These are phyloP conservation scores for Diarsia mendica DNA, from an alignment of 2,888 invertebrate species.

Conservation along the genomic window DNA sequence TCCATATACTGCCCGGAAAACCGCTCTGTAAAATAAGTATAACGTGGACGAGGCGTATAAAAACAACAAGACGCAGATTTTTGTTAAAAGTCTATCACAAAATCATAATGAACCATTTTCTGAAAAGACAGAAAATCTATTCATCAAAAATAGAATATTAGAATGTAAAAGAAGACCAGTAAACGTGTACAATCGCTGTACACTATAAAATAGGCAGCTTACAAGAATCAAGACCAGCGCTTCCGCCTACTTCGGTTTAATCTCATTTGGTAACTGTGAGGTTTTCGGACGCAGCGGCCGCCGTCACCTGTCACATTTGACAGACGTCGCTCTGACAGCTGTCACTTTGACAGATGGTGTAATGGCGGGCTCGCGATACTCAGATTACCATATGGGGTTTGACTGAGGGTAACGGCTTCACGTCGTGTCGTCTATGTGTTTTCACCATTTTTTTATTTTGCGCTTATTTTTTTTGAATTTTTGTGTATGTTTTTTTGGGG, in stretches of 20 bases:
- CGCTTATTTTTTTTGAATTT: conserved; percentile 64
- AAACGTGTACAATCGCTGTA: conserved; percentile 14
- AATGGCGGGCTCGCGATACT: conserved; percentile 84
- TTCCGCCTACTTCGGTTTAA: conserved; percentile 93
- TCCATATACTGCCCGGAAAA: background rate
- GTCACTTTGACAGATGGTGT: conserved; percentile 66
- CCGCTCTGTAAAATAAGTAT: background rate
- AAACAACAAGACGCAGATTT: background rate
- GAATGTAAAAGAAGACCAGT: background rate
- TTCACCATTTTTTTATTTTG: conserved; percentile 71
- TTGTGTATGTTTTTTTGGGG: conserved; percentile 53
- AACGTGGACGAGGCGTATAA: background rate
- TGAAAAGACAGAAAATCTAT: background rate
- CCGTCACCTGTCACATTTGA: conserved; percentile 69
- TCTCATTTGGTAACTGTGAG: conserved; percentile 99
- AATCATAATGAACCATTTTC: background rate
- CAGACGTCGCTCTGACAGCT: conserved; percentile 69
- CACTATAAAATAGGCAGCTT: conserved; percentile 39
- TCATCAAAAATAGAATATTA: background rate
- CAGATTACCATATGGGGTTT: conserved; percentile 97
- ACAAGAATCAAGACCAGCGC: conserved; percentile 72
- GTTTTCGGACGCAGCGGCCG: conserved; percentile 83
- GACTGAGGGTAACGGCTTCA: conserved; percentile 89
- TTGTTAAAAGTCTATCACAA: background rate
- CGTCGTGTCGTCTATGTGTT: conserved; percentile 89